Base-by-base conservation (phyloP, 2,888 invertebrate species). In the Sympetrum striolatum region DNA sequence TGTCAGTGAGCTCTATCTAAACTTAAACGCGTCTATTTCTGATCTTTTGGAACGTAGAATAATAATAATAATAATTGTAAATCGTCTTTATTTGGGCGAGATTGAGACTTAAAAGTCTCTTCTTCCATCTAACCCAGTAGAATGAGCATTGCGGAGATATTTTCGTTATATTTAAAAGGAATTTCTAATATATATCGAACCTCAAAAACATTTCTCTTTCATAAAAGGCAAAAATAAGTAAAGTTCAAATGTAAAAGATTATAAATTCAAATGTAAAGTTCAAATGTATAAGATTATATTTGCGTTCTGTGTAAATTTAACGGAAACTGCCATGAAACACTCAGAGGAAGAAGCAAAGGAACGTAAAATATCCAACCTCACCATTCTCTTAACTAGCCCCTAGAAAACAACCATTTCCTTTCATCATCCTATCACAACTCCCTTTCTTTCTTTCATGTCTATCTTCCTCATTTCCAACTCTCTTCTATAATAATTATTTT, bases 291-390 rank as follows among this genome's bases (percentile, higher is more conserved):
- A 37, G 37, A 64, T 60, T 31, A 82, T 53, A 39, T 86, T 86
- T n/a, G 86, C 58, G 58, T 82, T 22, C 60, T 60, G 64, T 64
- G 60, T 86, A 10, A 58, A n/a, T 86, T 86, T 64, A 60, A 60
- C 64, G 64, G 86, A 60, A 60, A 86, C 60, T 64, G 86, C 86
- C 64, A 86, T 86, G 64, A 86, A 86, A 86, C 86, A 86, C 60
- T 60, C 86, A 64, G 64, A 86, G 86, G 37, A 60, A 86, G 73
- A 86, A 60, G 86, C 37, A 86, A 60, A 86, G 64, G 86, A 60
- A 64, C 86, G 37, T 86, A 86, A 86, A 86, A 86, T 86, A 86
- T 86, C 64, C 86, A 86, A 37, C 37, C 64, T n/a, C 60, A 37
- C 86, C 48, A 44, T 44, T 81, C 22, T 8, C 25, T 81, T n/a